Base-by-base conservation (phyloP, 2,888 invertebrate genomes). In the Entomobrya multifasciata region DNA sequence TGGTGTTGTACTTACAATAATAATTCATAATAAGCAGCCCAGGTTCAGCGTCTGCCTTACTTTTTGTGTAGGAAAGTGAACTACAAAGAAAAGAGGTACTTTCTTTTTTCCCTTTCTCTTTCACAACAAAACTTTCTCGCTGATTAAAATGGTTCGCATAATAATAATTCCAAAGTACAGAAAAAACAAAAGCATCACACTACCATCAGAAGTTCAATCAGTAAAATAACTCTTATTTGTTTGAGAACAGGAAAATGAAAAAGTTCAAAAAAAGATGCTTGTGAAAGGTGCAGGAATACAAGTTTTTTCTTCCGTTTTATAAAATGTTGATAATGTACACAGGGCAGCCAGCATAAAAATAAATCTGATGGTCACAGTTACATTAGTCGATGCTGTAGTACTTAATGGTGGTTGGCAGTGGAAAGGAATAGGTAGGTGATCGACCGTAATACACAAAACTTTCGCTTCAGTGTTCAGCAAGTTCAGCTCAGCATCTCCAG, bases 1-100 rank as follows among this genome's bases (percentile, higher is more conserved):
- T 67, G 41, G 44, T 67, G 44, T 20, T 67, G 44, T 44, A n/a
- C n/a, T n/a, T 67, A 44, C 44, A n/a, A n/a, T n/a, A 67, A 67
- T 67, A 67, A 17, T 67, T 70, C 70, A 70, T 27, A 20, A 60
- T 49, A n/a, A n/a, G n/a, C n/a, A n/a, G n/a, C n/a, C n/a, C n/a
- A n/a, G n/a, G n/a, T n/a, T n/a, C n/a, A n/a, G n/a, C n/a, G 6
- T 44, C 11, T 44, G 44, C 11, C 44, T 44, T 10, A 8, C 44
- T 44, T 10, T 44, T 44, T 11, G 11, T 44, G 44, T 49, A 49
- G 15, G 17, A 36, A 36, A 36, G 36, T 36, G 36, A 36, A 36
- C 13, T 49, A 15, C 49, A 13, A 60, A 20, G 20, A 49, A 15
- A 15, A 49, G 2, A 8, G 8, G n/a, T 49, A n/a, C n/a, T 49